Evolutionary conservation across 2,888 invertebrate genomes (phyloP).

Genomic region (Coelopa pilipes): DNA sequence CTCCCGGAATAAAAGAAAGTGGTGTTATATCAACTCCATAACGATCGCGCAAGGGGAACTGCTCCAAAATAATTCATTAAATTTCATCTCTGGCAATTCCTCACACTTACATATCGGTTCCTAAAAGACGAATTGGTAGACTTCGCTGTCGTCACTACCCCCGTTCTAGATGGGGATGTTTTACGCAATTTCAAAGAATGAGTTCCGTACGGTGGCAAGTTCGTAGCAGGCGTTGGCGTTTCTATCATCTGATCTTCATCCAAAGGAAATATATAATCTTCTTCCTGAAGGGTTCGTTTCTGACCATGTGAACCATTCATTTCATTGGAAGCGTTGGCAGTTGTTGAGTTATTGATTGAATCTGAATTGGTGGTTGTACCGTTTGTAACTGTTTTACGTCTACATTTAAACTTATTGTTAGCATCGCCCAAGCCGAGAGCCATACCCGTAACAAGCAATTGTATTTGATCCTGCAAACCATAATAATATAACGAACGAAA

Average conservation of each 20-base stretch:
- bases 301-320: constrained; percentile 22
- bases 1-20: constrained; percentile 81
- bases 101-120: constrained; percentile 50
- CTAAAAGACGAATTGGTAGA: constrained; percentile 41
- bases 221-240: constrained; percentile 55
- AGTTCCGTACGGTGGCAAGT: constrained; percentile 59
- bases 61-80: background rate
- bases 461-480: constrained; percentile 72
- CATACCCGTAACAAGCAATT: constrained; percentile 79
- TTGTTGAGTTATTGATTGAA: constrained; percentile 31
- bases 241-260: constrained; percentile 77
- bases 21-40: constrained; percentile 84
- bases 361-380: constrained; percentile 28
- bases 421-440: constrained; percentile 79
- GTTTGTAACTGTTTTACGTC: constrained; percentile 51
- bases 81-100: too few species aligned
- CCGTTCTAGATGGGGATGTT: constrained; percentile 69
- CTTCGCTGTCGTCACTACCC: constrained; percentile 47
- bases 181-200: constrained; percentile 68
- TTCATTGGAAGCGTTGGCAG: constrained; percentile 44
- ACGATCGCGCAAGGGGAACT: constrained; percentile 64
- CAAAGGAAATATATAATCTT: constrained; percentile 85
- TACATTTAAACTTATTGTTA: constrained; percentile 68
- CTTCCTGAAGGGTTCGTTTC: constrained; percentile 69
- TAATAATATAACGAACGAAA: background rate